Evolutionary conservation across 2,888 invertebrate species (phyloP).

Genomic region (Eugnorisma glareosa): DNA sequence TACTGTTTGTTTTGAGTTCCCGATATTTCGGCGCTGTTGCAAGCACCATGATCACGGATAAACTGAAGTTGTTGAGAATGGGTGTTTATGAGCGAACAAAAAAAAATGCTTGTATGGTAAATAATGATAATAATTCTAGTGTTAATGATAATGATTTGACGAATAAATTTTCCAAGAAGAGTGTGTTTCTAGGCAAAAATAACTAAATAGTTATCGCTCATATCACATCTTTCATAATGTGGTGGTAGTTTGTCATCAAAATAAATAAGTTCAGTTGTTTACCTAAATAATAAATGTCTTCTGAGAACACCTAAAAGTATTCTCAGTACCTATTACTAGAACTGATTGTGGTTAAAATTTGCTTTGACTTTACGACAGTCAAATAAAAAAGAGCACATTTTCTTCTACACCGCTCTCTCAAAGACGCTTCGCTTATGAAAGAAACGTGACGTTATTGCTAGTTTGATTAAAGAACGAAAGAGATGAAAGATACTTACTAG

Average conservation of each 20-base stretch:
- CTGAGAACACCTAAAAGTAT: neutral
- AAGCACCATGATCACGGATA: no score
- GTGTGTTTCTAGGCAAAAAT: neutral
- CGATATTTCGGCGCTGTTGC: no score
- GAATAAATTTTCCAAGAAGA: neutral
- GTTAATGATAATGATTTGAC: no score
- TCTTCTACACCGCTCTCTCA: slow-evolving; percentile 66
- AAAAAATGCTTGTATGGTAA: no score
- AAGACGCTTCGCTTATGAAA: slow-evolving; percentile 76
- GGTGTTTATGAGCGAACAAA: no score
- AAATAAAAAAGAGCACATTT: slow-evolving; percentile 43
- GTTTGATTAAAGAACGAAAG: slow-evolving; percentile 78
- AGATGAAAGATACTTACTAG: slow-evolving; percentile 66
- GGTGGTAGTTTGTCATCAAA: neutral
- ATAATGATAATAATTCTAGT: no score
- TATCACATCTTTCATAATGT: neutral
- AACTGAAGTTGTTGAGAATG: no score
- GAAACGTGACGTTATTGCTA: slow-evolving; percentile 76
- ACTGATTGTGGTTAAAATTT: slow-evolving; percentile 14
- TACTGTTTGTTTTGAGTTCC: no score
- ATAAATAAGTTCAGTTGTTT: neutral
- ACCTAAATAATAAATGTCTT: neutral
- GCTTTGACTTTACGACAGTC: slow-evolving; percentile 22
- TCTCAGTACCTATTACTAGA: neutral
- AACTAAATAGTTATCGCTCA: neutral